Evolutionary conservation across 2,113 vertebrate genomes (phyloP), one percentile per base, ranked within the genome.

Genomic region (Ailuropoda melanoleuca): DNA sequence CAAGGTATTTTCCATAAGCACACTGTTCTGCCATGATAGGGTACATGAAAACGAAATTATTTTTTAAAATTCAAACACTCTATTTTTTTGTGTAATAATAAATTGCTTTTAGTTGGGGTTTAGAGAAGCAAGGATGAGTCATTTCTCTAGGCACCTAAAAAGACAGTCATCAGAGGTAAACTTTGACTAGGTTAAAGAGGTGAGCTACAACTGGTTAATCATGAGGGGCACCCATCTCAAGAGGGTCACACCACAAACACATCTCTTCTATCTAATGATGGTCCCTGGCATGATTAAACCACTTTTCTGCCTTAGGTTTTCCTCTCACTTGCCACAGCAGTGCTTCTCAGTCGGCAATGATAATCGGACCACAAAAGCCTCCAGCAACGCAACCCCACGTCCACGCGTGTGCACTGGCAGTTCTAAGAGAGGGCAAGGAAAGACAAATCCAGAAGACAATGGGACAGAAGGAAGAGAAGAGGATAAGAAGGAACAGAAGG

Each of bases 41-140:
- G n/a, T 62, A 82, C 62, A 75, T 72, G 48, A 85, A 98, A 96
- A 97, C 56, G 46, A 83, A 75, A 74, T 85, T 90, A 83, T 75
- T 81, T 97, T 97, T 77, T 81, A 29, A 31, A 8, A 98, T 95
- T 97, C 94, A 92, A 97, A 98, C 93, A 2, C 80, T 95, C 96
- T 58, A 26, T 95, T 98, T 97, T 95, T 97, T 95, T 92, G 60
- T 92, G 60, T 98, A 81, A 70, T 75, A 97, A 95, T 97, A 98
- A 88, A 97, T 95, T 97, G 95, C 89, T 98, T 98, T 98, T 81
- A 93, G 81, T 89, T 77, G 84, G 72, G 90, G 58, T 90, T 60
- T 98, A 98, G 93, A 98, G 95, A 96, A 94, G 95, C 72, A 83
- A 21, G 37, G 46, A 87, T 97, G 93, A 85, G 96, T 96, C 93